Evolutionary conservation across 2,113 vertebrate genomes (phyloP).

Genomic region (Eulemur rufifrons): DNA sequence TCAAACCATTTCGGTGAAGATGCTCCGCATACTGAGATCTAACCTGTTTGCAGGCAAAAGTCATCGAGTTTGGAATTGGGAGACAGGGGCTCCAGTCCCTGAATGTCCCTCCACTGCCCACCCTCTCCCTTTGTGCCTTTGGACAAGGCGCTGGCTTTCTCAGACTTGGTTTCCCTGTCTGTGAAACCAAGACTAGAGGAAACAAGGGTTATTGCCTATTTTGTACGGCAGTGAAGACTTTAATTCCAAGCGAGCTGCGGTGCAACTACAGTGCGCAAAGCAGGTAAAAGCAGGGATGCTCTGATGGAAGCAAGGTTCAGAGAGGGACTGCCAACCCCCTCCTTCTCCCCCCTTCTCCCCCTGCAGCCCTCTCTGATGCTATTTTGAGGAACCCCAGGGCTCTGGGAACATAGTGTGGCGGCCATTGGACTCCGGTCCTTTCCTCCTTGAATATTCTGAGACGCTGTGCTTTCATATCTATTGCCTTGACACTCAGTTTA

Average conservation of each 20-base stretch:
- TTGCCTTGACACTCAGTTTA: background rate
- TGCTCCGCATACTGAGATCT: fast-evolving
- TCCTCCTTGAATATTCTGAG: background rate
- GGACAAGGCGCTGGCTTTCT: background rate
- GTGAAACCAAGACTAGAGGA: background rate
- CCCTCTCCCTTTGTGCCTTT: background rate
- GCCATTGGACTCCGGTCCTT: background rate
- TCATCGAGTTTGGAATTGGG: background rate
- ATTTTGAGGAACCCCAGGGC: background rate
- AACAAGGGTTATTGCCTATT: fast-evolving
- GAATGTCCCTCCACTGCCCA: fast-evolving
- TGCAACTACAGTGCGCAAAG: fast-evolving
- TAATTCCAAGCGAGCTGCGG: background rate
- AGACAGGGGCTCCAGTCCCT: fast-evolving
- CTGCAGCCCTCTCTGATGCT: background rate
- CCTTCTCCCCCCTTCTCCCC: background rate
- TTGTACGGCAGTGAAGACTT: background rate
- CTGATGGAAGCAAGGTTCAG: background rate
- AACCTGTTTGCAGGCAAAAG: background rate
- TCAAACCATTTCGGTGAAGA: background rate
- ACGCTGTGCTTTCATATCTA: background rate
- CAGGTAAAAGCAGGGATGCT: background rate
- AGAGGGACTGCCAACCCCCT: too few relatives aligned
- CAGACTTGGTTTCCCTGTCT: background rate
- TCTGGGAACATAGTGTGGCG: background rate